Evolutionary conservation across 1,140 invertebrate genomes (phyloP).

Genomic region (Cecropterus lyciades): DNA sequence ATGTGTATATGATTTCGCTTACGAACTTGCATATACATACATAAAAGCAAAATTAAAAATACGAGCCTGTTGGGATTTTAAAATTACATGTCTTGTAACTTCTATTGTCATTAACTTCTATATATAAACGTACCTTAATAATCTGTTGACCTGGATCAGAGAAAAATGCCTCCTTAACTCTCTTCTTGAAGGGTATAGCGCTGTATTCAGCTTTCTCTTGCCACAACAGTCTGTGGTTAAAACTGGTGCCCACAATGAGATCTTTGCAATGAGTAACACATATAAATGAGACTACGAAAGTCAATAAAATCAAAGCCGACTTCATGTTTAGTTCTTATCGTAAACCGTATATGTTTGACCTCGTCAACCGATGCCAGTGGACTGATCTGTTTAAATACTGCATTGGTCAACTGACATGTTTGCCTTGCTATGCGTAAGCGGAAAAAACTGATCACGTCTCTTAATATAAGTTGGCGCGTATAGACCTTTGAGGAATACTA

Average conservation of each 20-base stretch:
- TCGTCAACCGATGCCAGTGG: constrained; percentile 42
- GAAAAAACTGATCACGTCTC: constrained; percentile 54
- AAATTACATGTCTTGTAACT: no score
- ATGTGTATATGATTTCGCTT: no score
- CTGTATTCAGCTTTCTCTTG: constrained; percentile 75
- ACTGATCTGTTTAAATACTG: constrained; percentile 49
- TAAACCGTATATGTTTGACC: constrained; percentile 41
- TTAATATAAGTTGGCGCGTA: neutral
- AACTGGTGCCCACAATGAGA: constrained; percentile 74
- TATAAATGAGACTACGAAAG: constrained; percentile 53
- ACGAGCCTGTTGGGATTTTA: no score
- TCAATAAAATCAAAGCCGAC: constrained; percentile 50
- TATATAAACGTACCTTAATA: constrained; percentile 72
- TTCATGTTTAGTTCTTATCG: constrained; percentile 56
- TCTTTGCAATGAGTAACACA: constrained; percentile 65
- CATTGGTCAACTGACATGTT: constrained; percentile 50
- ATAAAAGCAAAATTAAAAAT: no score
- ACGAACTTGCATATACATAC: no score
- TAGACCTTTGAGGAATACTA: neutral
- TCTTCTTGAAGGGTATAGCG: constrained; percentile 71
- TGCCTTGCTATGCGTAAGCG: constrained; percentile 50
- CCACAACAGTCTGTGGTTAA: constrained; percentile 66
- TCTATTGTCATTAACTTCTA: no score
- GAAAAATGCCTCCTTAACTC: constrained; percentile 76
- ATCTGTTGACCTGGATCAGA: constrained; percentile 74